Evolutionary conservation across 2,113 vertebrate genomes (phyloP), one percentile per base, ranked within the genome.

Genomic region (Noturus placidus): DNA sequence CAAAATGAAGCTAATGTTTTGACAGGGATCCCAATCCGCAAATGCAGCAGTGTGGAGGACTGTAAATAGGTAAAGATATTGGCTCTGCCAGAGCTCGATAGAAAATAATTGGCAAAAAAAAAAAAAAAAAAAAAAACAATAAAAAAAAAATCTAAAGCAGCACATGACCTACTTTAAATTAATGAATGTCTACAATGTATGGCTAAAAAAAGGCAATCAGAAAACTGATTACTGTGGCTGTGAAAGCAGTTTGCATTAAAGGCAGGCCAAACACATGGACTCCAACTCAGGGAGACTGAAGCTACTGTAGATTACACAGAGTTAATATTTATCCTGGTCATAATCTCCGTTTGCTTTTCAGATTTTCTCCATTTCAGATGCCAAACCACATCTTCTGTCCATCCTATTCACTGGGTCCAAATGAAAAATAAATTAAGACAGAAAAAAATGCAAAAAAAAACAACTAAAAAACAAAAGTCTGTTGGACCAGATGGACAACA

Each of bases 301-400:
- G 69, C 20, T 19, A n/a, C n/a, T n/a, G n/a, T n/a, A 38, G 38
- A 89, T 89, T 86, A 89, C 84, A 86, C 79, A 83, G 14, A 78
- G 88, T 57, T 86, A 77, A 89, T 78, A 78, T 89, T 83, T 86
- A 86, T 85, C 35, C 22, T 4, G 7, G 20, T 82, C 14, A 27
- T 86, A 42, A 57, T 54, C 59, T 20, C 33, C 50, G 67, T 82
- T 57, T 85, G 72, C 70, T 27, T 85, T 50, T 56, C 54, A 42
- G 25, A 76, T 76, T 74, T 56, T 59, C 22, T 38, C 30, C 6
- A 4, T 59, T 57, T 76, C 54, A 59, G 33, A 7, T n/a, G 33
- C 30, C 10, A 10, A 38, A 38, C 70, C 9, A 5, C 1, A 9
- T 59, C 35, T 59, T 46, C 30, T 15, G 52, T 56, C 52, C 50